Evolutionary conservation across 2,888 invertebrate species (phyloP), one percentile per base, ranked within the genome.

Genomic region (Meteorus colon): DNA sequence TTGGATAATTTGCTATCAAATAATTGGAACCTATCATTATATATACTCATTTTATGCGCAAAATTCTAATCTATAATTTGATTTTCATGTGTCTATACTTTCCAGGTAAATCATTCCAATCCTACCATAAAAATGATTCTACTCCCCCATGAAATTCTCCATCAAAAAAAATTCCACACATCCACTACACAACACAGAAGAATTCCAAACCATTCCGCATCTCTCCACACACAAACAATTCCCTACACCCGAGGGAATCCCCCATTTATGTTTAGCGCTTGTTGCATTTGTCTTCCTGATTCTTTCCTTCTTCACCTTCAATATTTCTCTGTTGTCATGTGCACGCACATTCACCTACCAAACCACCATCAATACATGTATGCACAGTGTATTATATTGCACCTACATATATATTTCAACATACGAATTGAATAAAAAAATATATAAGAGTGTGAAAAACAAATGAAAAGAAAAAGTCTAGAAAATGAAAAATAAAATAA

Each of bases 371-470:
- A 27, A n/a, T 5, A 59, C 62, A 29, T 48, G 29, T 27, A 12
- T 76, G 73, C 76, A 74, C 73, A 79, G 76, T 79, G 76, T 76
- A 74, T 72, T 77, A 60, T 60, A 74, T 77, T 75, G 76, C 79
- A 66, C 71, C 79, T 77, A 55, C 55, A 48, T 48, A 79, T 76
- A 70, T 67, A 76, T 79, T 71, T 73, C 72, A 76, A 16, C 76
- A 12, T 45, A 14, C 51, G 76, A 59, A 69, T 76, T 73, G 73
- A 69, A 66, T 55, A 10, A n/a, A 55, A 55, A 24, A 19, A 55
- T 8, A 55, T 5, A 48, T 19, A 55, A 55, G 4, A 55, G n/a
- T n/a, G 16, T 16, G 48, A 48, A 16, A n/a, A 16, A 14, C 24
- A 19, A 55, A 16, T n/a, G 3, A n/a, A 16, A 48, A 48, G 4